Percentiles rank a stretch among this genome's conserved stretches.
These are phyloP conservation scores for Pachyuromys duprasi DNA, from an alignment of 2,797 vertebrate species.

Conservation along the genomic window DNA sequence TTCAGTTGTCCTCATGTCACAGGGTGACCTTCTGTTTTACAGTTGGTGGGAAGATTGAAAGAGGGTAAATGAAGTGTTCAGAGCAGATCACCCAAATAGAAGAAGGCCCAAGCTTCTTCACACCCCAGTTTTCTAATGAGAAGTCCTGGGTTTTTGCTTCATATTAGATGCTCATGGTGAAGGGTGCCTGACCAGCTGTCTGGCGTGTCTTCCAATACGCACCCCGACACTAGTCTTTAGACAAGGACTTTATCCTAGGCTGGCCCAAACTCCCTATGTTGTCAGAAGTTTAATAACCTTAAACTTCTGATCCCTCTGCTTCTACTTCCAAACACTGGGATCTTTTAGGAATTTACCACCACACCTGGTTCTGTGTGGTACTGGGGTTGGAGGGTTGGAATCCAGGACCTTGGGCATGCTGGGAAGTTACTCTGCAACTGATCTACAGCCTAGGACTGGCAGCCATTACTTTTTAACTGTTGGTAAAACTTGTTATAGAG, in stretches of 20 bases:
- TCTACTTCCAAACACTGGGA: not conserved
- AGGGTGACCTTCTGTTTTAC: not conserved
- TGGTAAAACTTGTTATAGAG: constrained; percentile 11
- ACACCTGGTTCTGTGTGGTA: not conserved
- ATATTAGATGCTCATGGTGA: rapidly evolving
- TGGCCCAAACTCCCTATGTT: not conserved
- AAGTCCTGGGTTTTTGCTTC: not conserved
- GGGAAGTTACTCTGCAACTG: not conserved
- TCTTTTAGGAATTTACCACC: not conserved
- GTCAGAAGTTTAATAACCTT: not conserved
- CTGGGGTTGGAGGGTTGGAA: not conserved
- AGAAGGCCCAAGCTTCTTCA: not conserved
- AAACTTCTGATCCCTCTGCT: not conserved
- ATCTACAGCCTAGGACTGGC: not conserved
- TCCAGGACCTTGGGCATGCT: not conserved
- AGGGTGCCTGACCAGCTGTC: not conserved
- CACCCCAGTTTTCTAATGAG: not conserved
- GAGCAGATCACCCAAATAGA: not conserved
- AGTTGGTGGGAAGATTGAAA: not conserved
- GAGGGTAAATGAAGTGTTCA: not conserved
- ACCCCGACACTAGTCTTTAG: not conserved
- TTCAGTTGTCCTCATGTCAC: not conserved
- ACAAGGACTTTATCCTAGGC: not conserved
- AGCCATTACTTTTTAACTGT: not conserved
- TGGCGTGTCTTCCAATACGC: not conserved